Evolutionary conservation across 2,113 vertebrate genomes (phyloP), one percentile per base, ranked within the genome.

Genomic region (Vidua macroura): DNA sequence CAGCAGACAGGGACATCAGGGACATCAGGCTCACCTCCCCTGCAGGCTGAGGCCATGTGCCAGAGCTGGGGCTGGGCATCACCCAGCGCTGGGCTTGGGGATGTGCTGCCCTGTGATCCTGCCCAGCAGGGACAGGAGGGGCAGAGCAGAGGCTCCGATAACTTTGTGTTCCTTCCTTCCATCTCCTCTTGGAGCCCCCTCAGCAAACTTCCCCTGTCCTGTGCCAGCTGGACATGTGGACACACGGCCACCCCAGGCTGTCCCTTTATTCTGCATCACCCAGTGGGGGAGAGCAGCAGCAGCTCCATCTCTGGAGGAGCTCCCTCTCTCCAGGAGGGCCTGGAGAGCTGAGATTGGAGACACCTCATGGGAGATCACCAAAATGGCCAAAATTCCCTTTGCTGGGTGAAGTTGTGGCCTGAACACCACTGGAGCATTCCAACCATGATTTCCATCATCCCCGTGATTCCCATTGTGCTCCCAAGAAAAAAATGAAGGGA

Each of bases 351-450:
- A 2, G 20, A 5, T 5, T 55, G 46, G 43, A 85, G 77, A 77
- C 20, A 49, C 66, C 74, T 68, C 11, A 5, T 14, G 16, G 59
- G 39, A 75, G 12, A 13, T 6, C 35, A 63, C 83, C 70, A 5
- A 60, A 67, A 74, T 0, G 17, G 41, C 66, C 19, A 75, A 59
- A 73, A 64, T 60, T 77, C 46, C 67, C 59, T 46, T 69, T 18
- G 44, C 46, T 11, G 44, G 23, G 30, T 6, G 41, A 67, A 49
- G 72, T 1, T 1, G 6, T 7, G 33, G 48, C 81, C 83, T 13
- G 2, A 10, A 10, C 1, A 6, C 43, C 7, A 3, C n/a, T 0
- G 0, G 31, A 37, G 66, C 30, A 4, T 43, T 35, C 44, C 72
- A 31, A 4, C 37, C 49, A 35, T 35, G 35, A 35, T 35, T 35